Evolutionary conservation across 2,797 vertebrate species (phyloP), one percentile per base, ranked within the genome.

Genomic region (Coendou prehensilis): DNA sequence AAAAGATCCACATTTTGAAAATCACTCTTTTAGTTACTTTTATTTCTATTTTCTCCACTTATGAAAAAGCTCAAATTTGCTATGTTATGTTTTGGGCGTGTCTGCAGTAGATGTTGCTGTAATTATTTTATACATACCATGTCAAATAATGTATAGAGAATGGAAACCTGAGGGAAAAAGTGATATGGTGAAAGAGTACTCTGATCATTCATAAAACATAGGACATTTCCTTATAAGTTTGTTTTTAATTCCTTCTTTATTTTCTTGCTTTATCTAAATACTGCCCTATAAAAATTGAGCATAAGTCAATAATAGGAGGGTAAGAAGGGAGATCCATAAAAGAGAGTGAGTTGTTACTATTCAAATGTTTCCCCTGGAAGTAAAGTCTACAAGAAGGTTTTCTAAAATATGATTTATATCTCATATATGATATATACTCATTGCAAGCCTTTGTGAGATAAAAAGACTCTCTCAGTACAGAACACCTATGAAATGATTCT

Each of bases 261-360:
- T 78, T 80, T 47, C n/a, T 87, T 95, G 20, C 37, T 64, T 86
- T 59, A 59, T 54, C 78, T 83, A 87, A 64, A 89, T 85, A 81
- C 63, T 79, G 10, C 30, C 4, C 20, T 89, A 14, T 92, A 63
- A 89, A 80, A 80, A 30, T 69, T 84, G 81, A 76, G 37, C 50
- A 54, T 73, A 28, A 41, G 15, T 47, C 6, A 47, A 4, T 73
- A 47, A 71, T n/a, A 85, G 15, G 26, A 91, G 30, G 17, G 20
- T 37, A 54, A 54, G 18, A 87, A 73, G 9, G 30, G 9, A 94
- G 5, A 52, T 30, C 0, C 33, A 93, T 67, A 75, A 47, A 93
- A 78, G 9, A 82, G 59, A 81, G 9, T 56, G 37, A 84, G 47
- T 69, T 76, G 37, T 50, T 91, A 76, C 50, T 50, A 64, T 85